Percentiles rank a stretch among this genome's conserved stretches.
phyloP scores from a whole-genome alignment of 2,888 invertebrate species.

The Linyphia triangularis region DNA sequence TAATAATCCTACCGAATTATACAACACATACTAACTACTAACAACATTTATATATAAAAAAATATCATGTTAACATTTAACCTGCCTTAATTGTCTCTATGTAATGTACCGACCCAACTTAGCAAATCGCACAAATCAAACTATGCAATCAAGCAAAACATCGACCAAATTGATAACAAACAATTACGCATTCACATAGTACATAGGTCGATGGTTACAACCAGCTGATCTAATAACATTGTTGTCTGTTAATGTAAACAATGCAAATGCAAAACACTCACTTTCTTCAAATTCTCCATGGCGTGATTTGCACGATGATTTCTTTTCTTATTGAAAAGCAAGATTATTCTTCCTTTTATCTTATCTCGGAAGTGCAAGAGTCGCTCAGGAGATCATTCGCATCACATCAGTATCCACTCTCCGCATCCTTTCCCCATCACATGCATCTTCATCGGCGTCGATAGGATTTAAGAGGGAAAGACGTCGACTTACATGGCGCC shows the following conservation, averaged over 20 bases:
- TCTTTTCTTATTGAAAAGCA: neutral
- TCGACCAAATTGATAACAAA: neutral
- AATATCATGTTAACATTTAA: too few relatives aligned
- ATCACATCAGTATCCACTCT: neutral
- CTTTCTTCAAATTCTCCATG: neutral
- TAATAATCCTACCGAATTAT: too few relatives aligned
- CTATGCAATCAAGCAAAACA: neutral
- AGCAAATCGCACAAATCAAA: neutral
- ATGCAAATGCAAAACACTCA: neutral
- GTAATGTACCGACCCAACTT: too few relatives aligned
- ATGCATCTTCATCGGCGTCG: neutral
- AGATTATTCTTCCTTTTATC: neutral
- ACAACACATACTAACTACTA: too few relatives aligned
- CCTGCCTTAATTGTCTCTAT: too few relatives aligned
- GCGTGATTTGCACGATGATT: neutral
- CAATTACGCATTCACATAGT: neutral
- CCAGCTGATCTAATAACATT: neutral
- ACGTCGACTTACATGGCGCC: neutral
- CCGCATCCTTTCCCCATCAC: neutral
- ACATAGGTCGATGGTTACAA: neutral
- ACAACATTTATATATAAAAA: too few relatives aligned
- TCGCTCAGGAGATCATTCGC: conserved; percentile 1
- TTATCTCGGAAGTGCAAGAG: neutral
- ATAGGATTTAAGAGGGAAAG: neutral
- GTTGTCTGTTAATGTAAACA: neutral